phyloP scores from a whole-genome alignment of 2,797 vertebrate genomes.

The Knipowitschia caucasica region DNA sequence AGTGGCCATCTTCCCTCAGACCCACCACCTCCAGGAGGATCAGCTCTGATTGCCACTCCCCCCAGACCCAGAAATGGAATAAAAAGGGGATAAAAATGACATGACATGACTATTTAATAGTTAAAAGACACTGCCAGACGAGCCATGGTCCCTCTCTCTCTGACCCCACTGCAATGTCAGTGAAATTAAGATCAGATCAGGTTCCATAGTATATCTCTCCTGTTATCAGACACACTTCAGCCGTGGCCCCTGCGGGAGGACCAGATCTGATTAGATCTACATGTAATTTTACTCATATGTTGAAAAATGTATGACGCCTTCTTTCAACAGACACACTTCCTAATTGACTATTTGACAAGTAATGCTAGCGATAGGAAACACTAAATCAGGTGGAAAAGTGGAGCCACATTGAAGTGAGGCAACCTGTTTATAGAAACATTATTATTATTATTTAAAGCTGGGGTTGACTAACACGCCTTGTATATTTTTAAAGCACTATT shows the following conservation, averaged over 20 bases:
- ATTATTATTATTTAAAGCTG: too few species aligned
- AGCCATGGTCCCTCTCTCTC: too few species aligned
- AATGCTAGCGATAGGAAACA: constrained; percentile 22
- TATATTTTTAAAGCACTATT: too few species aligned
- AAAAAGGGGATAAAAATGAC: too few species aligned
- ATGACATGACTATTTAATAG: too few species aligned
- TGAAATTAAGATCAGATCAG: constrained; percentile 20
- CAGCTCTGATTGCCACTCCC: too few species aligned
- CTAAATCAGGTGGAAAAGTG: constrained; percentile 33
- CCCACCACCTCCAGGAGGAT: too few species aligned
- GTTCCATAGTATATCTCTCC: constrained; percentile 34
- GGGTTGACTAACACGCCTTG: too few species aligned
- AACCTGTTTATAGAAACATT: too few species aligned
- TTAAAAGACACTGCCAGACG: too few species aligned
- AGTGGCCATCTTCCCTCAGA: too few species aligned
- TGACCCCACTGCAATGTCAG: constrained; percentile 5
- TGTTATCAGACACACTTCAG: constrained; percentile 37
- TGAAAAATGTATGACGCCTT: constrained; percentile 19
- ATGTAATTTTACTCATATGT: constrained; percentile 32
- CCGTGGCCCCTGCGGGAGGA: constrained; percentile 9
- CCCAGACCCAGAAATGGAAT: too few species aligned
- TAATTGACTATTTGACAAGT: constrained; percentile 16
- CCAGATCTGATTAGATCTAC: constrained; percentile 14
- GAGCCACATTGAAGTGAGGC: constrained; percentile 20
- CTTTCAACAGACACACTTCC: constrained; percentile 8